Evolutionary conservation across 2,113 vertebrate species (phyloP).

Genomic region (Percopsis transmontana): DNA sequence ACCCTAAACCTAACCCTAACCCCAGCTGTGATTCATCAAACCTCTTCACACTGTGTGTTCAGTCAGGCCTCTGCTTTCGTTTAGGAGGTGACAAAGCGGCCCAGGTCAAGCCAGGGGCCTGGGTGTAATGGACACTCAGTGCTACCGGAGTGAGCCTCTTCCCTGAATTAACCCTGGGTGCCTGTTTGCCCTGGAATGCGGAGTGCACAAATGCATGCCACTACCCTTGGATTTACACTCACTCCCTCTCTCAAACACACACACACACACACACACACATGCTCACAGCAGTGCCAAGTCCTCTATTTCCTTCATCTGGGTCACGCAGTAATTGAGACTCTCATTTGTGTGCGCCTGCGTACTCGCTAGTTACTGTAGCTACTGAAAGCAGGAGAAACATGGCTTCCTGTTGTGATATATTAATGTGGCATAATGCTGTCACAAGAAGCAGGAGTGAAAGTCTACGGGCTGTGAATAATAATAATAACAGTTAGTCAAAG

Average conservation of each 20-base stretch:
- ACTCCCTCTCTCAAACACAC: not conserved
- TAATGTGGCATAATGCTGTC: constrained; percentile 26
- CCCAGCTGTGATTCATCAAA: constrained; percentile 32
- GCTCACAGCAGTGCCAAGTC: constrained; percentile 22
- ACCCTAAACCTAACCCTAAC: no score
- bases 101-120: constrained; percentile 23
- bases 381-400: constrained; percentile 34
- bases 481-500: constrained; percentile 14
- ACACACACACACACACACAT: constrained; percentile 1
- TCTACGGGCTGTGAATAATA: constrained; percentile 8
- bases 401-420: constrained; percentile 43
- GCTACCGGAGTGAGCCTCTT: constrained; percentile 56
- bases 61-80: constrained; percentile 33
- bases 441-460: constrained; percentile 31
- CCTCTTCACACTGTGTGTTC: constrained; percentile 20
- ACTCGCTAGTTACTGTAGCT: constrained; percentile 14
- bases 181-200: constrained; percentile 39
- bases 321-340: constrained; percentile 47
- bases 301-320: constrained; percentile 50
- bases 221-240: not conserved
- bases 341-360: constrained; percentile 35
- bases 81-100: constrained; percentile 35
- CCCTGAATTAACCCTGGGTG: constrained; percentile 44
- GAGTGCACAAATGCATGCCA: constrained; percentile 15
- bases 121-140: constrained; percentile 6